These are phyloP conservation scores for Micropoecilia bifurca DNA, from an alignment of 2,797 vertebrate genomes.

Conservation along the genomic window DNA sequence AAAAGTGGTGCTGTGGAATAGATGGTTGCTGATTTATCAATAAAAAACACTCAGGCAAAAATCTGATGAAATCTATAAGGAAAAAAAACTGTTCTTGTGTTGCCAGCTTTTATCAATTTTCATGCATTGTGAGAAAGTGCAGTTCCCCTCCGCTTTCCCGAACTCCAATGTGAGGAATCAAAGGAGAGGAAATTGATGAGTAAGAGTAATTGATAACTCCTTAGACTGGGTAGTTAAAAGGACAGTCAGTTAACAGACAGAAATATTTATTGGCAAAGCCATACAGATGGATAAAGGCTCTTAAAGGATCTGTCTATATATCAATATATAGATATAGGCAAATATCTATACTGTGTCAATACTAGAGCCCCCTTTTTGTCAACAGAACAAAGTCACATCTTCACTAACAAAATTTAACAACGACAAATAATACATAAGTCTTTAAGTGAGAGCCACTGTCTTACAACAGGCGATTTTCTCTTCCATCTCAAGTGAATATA, in stretches of 20 bases:
- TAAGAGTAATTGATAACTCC: neutral
- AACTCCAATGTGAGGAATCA: neutral
- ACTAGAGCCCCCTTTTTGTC: neutral
- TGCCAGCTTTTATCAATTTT: slow-evolving; percentile 53
- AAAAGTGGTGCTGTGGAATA: slow-evolving; percentile 30
- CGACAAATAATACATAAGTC: neutral
- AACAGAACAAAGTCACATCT: neutral
- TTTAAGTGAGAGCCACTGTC: neutral
- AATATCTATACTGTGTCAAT: too few relatives aligned
- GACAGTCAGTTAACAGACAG: neutral
- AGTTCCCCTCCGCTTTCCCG: slow-evolving; percentile 2
- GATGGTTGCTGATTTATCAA: slow-evolving; percentile 32
- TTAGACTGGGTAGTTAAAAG: neutral
- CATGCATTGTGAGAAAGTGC: slow-evolving; percentile 40
- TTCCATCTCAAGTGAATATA: neutral
- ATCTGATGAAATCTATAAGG: slow-evolving; percentile 27
- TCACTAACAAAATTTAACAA: neutral
- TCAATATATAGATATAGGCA: too few relatives aligned
- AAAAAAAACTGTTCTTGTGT: slow-evolving; percentile 22
- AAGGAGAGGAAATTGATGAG: neutral
- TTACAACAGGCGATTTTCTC: neutral
- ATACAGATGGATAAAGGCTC: too few relatives aligned
- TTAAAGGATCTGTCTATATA: too few relatives aligned
- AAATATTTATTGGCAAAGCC: neutral
- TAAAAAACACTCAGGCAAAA: slow-evolving; percentile 34